phyloP scores from a whole-genome alignment of 64 coral and sea anemone species.

The Platygyra sinensis region DNA sequence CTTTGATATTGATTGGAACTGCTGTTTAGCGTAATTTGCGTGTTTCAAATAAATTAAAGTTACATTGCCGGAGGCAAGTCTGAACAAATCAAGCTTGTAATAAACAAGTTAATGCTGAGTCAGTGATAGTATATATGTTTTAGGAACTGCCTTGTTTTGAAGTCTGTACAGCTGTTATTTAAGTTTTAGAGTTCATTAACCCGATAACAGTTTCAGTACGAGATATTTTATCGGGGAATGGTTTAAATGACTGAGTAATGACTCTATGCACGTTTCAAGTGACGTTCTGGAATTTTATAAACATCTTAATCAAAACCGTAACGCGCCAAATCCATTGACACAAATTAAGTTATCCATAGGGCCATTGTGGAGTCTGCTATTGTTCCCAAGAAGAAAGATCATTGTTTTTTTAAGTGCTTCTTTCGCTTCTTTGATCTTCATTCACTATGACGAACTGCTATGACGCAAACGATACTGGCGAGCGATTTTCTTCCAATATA shows the following conservation, averaged over 20 bases:
- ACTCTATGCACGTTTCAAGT: not conserved
- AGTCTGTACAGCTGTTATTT: too few relatives aligned
- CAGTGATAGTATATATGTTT: too few relatives aligned
- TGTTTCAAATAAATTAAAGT: too few relatives aligned
- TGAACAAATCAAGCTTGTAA: too few relatives aligned
- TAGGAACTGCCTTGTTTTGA: too few relatives aligned
- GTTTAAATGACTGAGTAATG: not conserved
- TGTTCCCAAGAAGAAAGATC: not conserved
- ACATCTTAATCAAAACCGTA: not conserved
- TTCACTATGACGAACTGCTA: not conserved
- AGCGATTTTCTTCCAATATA: not conserved
- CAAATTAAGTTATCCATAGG: not conserved
- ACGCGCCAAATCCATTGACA: not conserved
- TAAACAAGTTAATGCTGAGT: too few relatives aligned
- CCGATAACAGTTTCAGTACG: not conserved
- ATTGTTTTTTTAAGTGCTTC: slow-evolving; percentile 14
- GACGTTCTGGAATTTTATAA: not conserved
- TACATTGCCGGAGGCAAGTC: too few relatives aligned
- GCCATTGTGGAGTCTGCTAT: not conserved
- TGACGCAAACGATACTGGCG: slow-evolving; percentile 22
- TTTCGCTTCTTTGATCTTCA: not conserved
- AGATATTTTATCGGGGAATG: not conserved
- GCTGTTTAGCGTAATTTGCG: too few relatives aligned
- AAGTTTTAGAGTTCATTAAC: not conserved
- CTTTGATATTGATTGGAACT: too few relatives aligned